A percentile compares a stretch with the other conserved stretches of the same genome.
Evolutionary conservation across 2,113 vertebrate species (phyloP).

Genomic region (Gila orcuttii): DNA sequence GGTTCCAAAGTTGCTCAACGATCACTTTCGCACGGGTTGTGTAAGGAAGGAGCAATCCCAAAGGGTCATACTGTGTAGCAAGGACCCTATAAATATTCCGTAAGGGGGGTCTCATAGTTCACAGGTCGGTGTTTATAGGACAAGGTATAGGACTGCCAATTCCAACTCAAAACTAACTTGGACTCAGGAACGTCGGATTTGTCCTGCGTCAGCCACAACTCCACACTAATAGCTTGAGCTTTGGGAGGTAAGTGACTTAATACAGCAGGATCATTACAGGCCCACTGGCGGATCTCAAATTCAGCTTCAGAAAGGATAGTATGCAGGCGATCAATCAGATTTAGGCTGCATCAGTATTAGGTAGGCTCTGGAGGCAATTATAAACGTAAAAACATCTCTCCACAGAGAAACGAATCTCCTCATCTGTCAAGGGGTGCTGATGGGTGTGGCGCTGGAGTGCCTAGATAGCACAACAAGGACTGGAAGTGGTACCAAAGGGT

Average conservation of each 20-base stretch:
- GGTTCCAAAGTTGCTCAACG: background rate
- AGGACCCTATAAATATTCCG: slow-evolving; percentile 12
- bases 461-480: no score
- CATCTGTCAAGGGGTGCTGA: background rate
- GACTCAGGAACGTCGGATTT: background rate
- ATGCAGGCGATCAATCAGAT: background rate
- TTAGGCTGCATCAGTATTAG: background rate
- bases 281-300: background rate
- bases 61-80: slow-evolving; percentile 37
- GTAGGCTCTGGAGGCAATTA: slow-evolving; percentile 37
- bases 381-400: slow-evolving; percentile 46
- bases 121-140: background rate
- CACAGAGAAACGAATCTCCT: background rate
- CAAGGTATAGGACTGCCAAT: background rate
- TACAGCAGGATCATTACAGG: background rate
- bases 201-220: background rate
- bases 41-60: slow-evolving; percentile 42
- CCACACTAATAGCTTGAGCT: background rate
- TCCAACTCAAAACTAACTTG: background rate
- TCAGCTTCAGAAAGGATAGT: background rate
- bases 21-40: slow-evolving; percentile 37
- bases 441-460: no score
- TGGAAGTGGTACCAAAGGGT: no score
- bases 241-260: background rate
- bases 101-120: background rate